A percentile compares a stretch with the other conserved stretches of the same genome.
phyloP scores from a whole-genome alignment of 1,140 invertebrate species.

The Drosophila willistoni region DNA sequence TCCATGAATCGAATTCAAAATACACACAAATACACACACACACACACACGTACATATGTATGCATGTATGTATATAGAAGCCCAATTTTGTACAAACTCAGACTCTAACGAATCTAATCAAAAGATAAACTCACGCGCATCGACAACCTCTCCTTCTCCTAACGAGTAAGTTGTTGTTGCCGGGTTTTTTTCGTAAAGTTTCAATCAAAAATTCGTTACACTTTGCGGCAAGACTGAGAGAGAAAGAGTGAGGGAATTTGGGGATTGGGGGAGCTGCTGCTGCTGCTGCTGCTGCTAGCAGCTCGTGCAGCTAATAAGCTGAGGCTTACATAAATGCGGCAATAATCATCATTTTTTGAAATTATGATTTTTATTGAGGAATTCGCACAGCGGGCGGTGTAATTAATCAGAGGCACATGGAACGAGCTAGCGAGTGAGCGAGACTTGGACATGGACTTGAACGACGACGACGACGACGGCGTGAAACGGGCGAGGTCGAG shows the following conservation, averaged over 20 bases:
- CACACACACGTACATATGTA: background rate
- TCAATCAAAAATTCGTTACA: slow-evolving; percentile 81
- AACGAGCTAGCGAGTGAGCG: slow-evolving; percentile 12
- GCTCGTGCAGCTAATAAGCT: slow-evolving; percentile 78
- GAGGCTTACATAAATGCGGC: slow-evolving; percentile 80
- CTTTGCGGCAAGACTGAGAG: slow-evolving; percentile 49
- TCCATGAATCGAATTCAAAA: slow-evolving; percentile 35
- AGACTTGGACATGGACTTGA: slow-evolving; percentile 3
- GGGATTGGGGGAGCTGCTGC: background rate
- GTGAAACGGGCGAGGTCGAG: slow-evolving; percentile 67
- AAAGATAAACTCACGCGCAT: slow-evolving; percentile 78
- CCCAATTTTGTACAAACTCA: slow-evolving; percentile 67
- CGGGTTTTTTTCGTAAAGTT: slow-evolving; percentile 49
- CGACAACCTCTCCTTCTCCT: slow-evolving; percentile 60
- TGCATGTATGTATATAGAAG: slow-evolving; percentile 19
- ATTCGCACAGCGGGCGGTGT: slow-evolving; percentile 80
- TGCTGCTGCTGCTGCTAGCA: slow-evolving; percentile 31
- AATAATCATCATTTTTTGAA: slow-evolving; percentile 80
- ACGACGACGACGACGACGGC: slow-evolving; percentile 27
- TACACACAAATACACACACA: slow-evolving; percentile 14
- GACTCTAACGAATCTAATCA: slow-evolving; percentile 81
- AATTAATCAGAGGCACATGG: slow-evolving; percentile 73
- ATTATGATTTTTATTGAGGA: slow-evolving; percentile 82
- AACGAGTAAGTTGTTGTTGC: slow-evolving; percentile 65
- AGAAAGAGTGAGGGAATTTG: background rate